Evolutionary conservation across 2,113 vertebrate genomes (phyloP).

Genomic region (Columba janthina): DNA sequence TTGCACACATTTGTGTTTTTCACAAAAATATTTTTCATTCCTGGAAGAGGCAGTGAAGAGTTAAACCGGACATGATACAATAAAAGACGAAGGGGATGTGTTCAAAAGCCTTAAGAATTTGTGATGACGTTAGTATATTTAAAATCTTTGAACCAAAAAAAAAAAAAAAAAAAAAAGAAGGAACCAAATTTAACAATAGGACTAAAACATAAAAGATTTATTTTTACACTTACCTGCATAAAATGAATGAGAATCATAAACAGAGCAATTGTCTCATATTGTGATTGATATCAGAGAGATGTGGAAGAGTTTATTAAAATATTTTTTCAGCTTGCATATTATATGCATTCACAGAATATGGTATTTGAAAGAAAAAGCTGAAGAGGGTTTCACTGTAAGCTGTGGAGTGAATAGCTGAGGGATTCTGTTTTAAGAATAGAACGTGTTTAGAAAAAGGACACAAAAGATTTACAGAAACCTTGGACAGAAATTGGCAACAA

Average conservation of each 20-base stretch:
- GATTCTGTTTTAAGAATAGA: slow-evolving; percentile 18
- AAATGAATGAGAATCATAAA: slow-evolving; percentile 5
- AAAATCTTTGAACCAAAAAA: background rate
- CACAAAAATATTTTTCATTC: background rate
- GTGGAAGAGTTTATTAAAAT: background rate
- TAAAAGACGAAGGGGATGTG: background rate
- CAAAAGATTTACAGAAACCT: slow-evolving; percentile 66
- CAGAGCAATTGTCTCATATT: background rate
- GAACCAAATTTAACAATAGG: background rate
- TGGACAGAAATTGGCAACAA: slow-evolving; percentile 49
- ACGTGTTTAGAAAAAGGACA: slow-evolving; percentile 60
- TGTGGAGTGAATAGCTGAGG: slow-evolving; percentile 39
- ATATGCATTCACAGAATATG: background rate
- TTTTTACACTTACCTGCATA: slow-evolving; percentile 1
- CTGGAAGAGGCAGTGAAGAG: slow-evolving; percentile 6
- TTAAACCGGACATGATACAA: background rate
- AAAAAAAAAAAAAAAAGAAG: background rate
- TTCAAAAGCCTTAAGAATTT: slow-evolving; percentile 34
- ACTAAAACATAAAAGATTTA: background rate
- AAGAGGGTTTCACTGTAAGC: slow-evolving; percentile 31
- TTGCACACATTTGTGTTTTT: background rate
- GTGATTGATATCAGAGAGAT: slow-evolving; percentile 21
- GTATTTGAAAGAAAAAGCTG: slow-evolving; percentile 36
- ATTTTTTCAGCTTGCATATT: slow-evolving; percentile 21
- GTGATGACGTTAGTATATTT: slow-evolving; percentile 3